Base-by-base conservation (phyloP, 53 echinoderm and acorn worm genomes). In the Paelopatides confundens region DNA sequence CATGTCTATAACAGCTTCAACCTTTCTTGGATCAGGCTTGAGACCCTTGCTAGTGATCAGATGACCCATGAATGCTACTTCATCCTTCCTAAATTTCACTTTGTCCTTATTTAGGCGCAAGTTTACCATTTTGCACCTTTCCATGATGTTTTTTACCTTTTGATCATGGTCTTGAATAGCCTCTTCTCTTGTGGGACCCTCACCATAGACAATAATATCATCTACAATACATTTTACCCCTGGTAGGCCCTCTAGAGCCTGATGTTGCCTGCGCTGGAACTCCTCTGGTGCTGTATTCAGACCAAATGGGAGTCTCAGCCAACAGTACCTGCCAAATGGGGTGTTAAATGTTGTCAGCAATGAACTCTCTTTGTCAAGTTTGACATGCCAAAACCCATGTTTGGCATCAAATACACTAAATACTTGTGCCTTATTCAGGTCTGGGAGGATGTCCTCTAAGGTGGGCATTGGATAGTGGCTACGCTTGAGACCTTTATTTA, bases 321-420 rank as follows among this genome's bases (percentile, higher is more conserved):
- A 89, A 28, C 88, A 24, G 28, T 92, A 92, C 21, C 93, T 78
- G 11, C 93, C 90, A 52, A 90, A 87, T 18, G 87, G 90, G 0
- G 89, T 93, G 46, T 86, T 89, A 29, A 93, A 90, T 0, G 82
- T 93, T 0, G 89, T 89, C 63, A 89, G 62, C 15, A n/a, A n/a
- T n/a, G n/a, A n/a, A n/a, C n/a, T n/a, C n/a, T n/a, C n/a, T n/a
- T n/a, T n/a, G n/a, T 89, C 81, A 9, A 79, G 40, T 24, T 86
- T 31, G 31, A 92, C 89, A 48, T 90, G 89, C 90, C 93, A 89
- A 26, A 93, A 93, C 17, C 87, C 81, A 85, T 92, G 79, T 47
- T 92, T 89, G 14, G 88, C 92, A 89, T 92, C 86, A 9, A 93
- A 87, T 27, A 90, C 90, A 46, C 90, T 87, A 35, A 90, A 90